Evolutionary conservation across 2,113 vertebrate genomes (phyloP).

Genomic region (Otocyon megalotis): DNA sequence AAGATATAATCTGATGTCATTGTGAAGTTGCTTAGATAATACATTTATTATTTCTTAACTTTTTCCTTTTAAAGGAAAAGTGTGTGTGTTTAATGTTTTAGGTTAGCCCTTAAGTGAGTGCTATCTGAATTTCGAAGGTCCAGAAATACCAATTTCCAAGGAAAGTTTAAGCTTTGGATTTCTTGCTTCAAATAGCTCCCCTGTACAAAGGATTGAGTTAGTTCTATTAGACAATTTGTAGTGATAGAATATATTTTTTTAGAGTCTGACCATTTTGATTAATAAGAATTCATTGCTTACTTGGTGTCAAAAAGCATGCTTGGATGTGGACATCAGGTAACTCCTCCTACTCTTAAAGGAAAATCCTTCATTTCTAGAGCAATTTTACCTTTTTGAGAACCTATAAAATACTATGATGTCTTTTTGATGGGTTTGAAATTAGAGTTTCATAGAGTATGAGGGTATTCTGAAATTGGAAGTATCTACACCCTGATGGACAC

Average conservation of each 20-base stretch:
- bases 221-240: not conserved
- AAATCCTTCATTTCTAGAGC: not conserved
- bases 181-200: not conserved
- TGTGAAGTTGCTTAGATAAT: not conserved
- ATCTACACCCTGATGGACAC: not conserved
- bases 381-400: not conserved
- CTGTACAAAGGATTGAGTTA: not conserved
- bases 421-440: not conserved
- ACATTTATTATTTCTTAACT: not conserved
- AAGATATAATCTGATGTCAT: not conserved
- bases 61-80: not conserved
- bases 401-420: not conserved
- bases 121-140: not conserved
- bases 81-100: not conserved
- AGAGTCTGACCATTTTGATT: not conserved
- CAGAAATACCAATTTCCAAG: not conserved
- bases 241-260: not conserved
- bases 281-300: not conserved
- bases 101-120: not conserved
- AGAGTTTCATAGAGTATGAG: not conserved
- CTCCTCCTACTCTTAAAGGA: not conserved
- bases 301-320: not conserved
- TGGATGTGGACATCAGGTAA: not conserved
- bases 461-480: not conserved
- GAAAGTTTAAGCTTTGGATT: not conserved